Conservation (phyloP, 2,113 vertebrate species). For the cat (Felis catus) region DNA sequence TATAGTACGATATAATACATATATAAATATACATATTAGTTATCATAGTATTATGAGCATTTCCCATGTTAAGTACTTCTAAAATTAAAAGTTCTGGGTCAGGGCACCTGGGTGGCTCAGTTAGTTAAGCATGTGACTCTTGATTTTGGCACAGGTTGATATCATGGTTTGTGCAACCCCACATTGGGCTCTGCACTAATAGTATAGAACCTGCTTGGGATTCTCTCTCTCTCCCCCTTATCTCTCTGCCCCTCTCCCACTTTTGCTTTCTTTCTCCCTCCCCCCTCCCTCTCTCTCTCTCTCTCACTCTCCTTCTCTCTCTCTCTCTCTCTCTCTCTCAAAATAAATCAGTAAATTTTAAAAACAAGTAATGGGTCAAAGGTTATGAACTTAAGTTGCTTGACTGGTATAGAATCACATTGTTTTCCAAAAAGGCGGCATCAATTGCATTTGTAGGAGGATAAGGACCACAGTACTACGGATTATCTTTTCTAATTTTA, state of each 20-base stretch:
- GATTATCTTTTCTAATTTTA: background rate
- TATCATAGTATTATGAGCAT: background rate
- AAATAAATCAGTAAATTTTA: too few relatives aligned
- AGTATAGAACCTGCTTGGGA: too few relatives aligned
- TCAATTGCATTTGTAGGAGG: background rate
- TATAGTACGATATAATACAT: background rate
- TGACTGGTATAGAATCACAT: background rate
- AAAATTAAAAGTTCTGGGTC: background rate
- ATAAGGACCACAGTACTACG: background rate
- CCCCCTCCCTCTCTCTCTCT: too few relatives aligned
- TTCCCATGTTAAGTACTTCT: background rate
- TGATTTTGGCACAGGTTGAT: too few relatives aligned
- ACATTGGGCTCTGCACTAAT: too few relatives aligned
- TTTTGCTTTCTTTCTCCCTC: too few relatives aligned
- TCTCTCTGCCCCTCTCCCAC: too few relatives aligned
- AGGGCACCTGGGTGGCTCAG: background rate
- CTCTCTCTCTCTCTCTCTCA: too few relatives aligned
- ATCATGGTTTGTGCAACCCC: too few relatives aligned
- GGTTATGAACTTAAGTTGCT: background rate
- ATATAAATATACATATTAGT: background rate
- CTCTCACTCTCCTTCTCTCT: too few relatives aligned
- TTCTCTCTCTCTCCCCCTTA: too few relatives aligned
- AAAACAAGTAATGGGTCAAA: background rate
- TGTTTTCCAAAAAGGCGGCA: slow-evolving; percentile 1
- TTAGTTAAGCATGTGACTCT: too few relatives aligned